Percentiles rank a stretch among this genome's conserved stretches.
phyloP scores from a whole-genome alignment of 2,113 vertebrate species.

The Ramphastos sulfuratus region DNA sequence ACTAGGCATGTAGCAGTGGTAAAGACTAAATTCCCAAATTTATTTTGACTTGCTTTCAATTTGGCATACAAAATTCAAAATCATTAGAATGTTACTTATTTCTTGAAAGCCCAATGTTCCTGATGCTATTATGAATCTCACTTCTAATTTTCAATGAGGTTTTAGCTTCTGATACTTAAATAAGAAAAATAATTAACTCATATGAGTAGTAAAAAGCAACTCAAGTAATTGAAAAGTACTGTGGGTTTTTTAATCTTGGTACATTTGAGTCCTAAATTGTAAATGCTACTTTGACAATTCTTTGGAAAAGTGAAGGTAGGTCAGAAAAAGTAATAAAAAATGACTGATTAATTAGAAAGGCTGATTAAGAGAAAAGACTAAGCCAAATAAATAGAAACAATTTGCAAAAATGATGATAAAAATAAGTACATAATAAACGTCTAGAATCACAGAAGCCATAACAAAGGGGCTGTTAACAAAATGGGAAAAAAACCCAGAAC shows the following conservation, averaged over 20 bases:
- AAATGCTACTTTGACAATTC: background rate
- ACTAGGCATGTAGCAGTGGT: background rate
- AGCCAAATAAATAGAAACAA: background rate
- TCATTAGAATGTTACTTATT: background rate
- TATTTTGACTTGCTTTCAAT: background rate
- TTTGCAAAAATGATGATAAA: background rate
- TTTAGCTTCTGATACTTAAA: background rate
- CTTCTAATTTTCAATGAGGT: background rate
- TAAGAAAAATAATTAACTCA: background rate
- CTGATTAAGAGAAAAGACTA: background rate
- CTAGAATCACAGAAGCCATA: background rate
- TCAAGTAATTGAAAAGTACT: background rate
- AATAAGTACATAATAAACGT: background rate
- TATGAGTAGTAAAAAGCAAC: background rate
- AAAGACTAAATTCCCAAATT: background rate
- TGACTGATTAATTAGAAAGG: background rate
- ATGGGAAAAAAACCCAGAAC: background rate
- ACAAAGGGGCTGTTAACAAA: background rate
- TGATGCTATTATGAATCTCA: background rate
- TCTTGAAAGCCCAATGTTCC: background rate
- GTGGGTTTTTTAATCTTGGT: background rate
- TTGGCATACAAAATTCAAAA: background rate
- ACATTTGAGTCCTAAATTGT: background rate
- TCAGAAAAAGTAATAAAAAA: background rate
- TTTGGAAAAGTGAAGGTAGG: background rate